These are phyloP conservation scores for Tyria jacobaeae DNA, from an alignment of 2,888 invertebrate species.

Conservation along the genomic window DNA sequence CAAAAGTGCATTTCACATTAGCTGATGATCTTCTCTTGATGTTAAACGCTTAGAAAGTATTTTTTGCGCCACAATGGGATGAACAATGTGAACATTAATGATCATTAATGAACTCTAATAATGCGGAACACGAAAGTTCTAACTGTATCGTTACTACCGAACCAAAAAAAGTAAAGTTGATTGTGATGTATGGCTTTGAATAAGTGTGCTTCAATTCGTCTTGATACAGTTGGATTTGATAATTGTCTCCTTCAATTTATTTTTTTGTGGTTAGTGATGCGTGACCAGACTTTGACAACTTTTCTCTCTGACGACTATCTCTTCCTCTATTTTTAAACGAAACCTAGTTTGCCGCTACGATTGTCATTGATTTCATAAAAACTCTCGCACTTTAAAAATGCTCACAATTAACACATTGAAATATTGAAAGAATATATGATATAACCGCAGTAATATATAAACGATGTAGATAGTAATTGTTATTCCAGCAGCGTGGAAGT, in stretches of 20 bases:
- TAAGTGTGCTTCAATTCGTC: too few species aligned
- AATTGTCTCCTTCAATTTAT: background rate
- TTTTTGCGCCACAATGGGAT: slow-evolving; percentile 30
- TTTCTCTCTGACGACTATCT: background rate
- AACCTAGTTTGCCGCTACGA: background rate
- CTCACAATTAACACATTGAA: background rate
- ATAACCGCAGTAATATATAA: background rate
- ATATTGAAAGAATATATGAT: background rate
- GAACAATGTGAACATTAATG: slow-evolving; percentile 1
- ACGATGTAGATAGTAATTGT: slow-evolving; percentile 45
- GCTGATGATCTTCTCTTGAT: slow-evolving; percentile 21
- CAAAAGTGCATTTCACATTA: slow-evolving; percentile 20
- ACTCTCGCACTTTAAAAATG: background rate
- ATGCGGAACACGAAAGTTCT: slow-evolving; percentile 24
- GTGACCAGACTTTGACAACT: background rate
- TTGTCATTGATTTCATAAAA: background rate
- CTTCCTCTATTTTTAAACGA: background rate
- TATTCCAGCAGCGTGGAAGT: slow-evolving; percentile 61
- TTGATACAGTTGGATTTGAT: background rate
- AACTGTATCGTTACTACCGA: slow-evolving; percentile 6
- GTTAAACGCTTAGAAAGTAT: slow-evolving; percentile 39
- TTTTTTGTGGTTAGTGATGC: background rate
- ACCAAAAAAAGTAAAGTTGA: background rate
- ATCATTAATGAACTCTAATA: background rate
- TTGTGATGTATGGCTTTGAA: background rate